These are phyloP conservation scores for Halictus ligatus DNA, from an alignment of 2,888 invertebrate species.

Conservation along the genomic window DNA sequence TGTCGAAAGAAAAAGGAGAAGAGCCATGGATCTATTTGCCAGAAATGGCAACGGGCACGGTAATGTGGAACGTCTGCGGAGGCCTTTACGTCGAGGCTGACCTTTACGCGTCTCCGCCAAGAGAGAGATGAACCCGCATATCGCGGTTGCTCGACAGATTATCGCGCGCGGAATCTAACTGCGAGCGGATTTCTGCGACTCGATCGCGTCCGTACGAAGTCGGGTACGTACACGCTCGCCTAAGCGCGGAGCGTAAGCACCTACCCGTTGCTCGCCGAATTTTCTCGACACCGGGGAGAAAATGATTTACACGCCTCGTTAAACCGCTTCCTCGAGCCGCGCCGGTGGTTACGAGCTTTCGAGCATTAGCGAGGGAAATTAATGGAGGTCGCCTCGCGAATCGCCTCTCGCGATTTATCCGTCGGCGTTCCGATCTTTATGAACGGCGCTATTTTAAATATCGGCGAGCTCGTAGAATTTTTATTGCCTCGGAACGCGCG, in stretches of 20 bases:
- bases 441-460: slow-evolving; percentile 55
- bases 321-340: slow-evolving; percentile 44
- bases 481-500: slow-evolving; percentile 26
- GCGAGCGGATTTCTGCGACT: neutral
- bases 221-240: neutral
- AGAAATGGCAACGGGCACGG: slow-evolving; percentile 73
- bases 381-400: slow-evolving; percentile 50
- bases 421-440: slow-evolving; percentile 42
- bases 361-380: slow-evolving; percentile 48
- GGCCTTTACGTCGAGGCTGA: slow-evolving; percentile 70
- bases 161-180: slow-evolving; percentile 49
- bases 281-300: slow-evolving; percentile 27
- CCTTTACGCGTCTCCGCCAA: slow-evolving; percentile 70
- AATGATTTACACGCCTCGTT: slow-evolving; percentile 46
- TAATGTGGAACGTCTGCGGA: slow-evolving; percentile 68
- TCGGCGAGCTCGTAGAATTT: slow-evolving; percentile 34
- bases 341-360: slow-evolving; percentile 30
- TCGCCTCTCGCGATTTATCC: slow-evolving; percentile 53
- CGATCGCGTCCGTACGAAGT: neutral
- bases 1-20: slow-evolving; percentile 43
- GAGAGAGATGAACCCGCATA: slow-evolving; percentile 70
- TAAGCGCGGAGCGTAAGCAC: neutral
- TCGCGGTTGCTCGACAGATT: slow-evolving; percentile 56
- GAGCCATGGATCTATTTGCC: slow-evolving; percentile 68
- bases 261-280: slow-evolving; percentile 15